These are phyloP conservation scores for Podilymbus podiceps DNA, from an alignment of 2,113 vertebrate species.

Conservation along the genomic window DNA sequence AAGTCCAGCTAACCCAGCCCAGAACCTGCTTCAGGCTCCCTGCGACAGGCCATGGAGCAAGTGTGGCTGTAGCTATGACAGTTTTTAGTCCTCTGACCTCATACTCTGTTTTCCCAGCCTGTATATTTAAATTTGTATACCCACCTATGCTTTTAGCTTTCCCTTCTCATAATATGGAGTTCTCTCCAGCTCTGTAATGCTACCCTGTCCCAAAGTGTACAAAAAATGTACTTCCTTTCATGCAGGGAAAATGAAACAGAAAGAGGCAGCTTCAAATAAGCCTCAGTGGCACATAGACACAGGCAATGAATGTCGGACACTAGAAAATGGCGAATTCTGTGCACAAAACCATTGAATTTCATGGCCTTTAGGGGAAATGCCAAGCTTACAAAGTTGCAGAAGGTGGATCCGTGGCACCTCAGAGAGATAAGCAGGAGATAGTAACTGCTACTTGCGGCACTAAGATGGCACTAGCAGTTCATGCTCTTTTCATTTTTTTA, in stretches of 20 bases:
- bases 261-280: background rate
- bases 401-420: background rate
- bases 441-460: background rate
- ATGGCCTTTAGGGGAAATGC: background rate
- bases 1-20: background rate
- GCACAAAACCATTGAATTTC: background rate
- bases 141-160: background rate
- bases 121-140: background rate
- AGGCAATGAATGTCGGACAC: background rate
- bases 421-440: background rate
- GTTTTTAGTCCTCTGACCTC: background rate
- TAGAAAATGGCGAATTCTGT: background rate
- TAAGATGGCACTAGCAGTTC: background rate
- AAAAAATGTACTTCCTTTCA: background rate
- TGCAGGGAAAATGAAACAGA: background rate
- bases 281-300: background rate
- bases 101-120: background rate
- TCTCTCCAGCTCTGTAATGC: background rate
- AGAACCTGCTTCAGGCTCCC: background rate
- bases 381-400: background rate
- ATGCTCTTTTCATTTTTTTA: background rate
- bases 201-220: background rate
- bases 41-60: background rate
- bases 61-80: background rate
- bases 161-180: fast-evolving